Percentiles rank a stretch among this genome's conserved stretches.
Evolutionary conservation across 2,113 vertebrate species (phyloP).

Genomic region (Brachypteracias leptosomus): DNA sequence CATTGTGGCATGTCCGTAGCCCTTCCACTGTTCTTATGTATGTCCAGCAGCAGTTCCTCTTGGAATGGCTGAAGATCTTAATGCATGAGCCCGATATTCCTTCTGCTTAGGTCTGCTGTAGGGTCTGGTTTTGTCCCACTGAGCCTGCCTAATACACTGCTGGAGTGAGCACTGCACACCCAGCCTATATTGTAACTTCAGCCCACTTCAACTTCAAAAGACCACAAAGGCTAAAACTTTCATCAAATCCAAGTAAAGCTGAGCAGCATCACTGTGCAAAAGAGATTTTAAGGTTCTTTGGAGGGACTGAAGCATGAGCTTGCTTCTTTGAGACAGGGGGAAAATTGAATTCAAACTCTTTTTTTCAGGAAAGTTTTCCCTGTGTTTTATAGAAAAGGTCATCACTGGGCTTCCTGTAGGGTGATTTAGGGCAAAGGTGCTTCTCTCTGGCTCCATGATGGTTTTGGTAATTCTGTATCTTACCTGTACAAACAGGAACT

Average conservation of each 20-base stretch:
- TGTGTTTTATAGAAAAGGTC: neutral
- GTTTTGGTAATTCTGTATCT: neutral
- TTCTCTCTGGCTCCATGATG: neutral
- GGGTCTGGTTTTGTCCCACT: neutral
- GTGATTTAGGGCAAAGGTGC: neutral
- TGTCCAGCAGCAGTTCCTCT: no score
- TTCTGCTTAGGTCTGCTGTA: neutral
- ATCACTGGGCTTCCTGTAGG: neutral
- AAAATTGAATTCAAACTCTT: neutral
- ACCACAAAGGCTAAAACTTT: neutral
- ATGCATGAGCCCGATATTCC: neutral
- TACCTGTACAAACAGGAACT: neutral
- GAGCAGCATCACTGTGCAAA: neutral
- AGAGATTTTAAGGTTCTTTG: neutral
- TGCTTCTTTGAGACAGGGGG: neutral
- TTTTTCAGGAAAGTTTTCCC: neutral
- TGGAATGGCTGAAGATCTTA: neutral
- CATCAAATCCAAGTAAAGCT: neutral
- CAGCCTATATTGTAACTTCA: neutral
- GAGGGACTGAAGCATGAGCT: neutral
- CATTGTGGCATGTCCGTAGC: fast-evolving
- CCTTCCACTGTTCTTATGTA: neutral
- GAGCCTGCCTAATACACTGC: neutral
- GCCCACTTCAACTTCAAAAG: neutral
- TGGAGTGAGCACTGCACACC: neutral